Evolutionary conservation across 2,797 vertebrate species (phyloP).

Genomic region (Poliocrania exsul): DNA sequence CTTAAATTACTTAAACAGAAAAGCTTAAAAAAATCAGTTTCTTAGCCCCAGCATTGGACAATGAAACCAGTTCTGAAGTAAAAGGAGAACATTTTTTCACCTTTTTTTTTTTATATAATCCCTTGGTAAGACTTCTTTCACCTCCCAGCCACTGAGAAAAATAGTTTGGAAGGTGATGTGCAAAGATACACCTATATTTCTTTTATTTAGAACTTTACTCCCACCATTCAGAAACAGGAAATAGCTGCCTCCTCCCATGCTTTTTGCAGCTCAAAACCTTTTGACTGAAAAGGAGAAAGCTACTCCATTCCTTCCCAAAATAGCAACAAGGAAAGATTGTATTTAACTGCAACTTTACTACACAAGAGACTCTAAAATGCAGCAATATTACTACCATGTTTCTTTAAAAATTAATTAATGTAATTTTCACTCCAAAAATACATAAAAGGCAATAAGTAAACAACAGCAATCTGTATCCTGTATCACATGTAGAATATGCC

Average conservation of each 20-base stretch:
- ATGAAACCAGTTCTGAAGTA: not conserved
- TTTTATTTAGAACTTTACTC: not conserved
- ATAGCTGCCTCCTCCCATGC: not conserved
- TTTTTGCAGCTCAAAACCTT: not conserved
- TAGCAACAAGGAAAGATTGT: not conserved
- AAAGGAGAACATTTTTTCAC: not conserved
- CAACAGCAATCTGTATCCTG: not conserved
- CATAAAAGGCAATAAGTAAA: not conserved
- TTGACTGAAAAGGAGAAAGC: not conserved
- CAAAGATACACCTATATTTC: not conserved
- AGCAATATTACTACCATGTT: not conserved
- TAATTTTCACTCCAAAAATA: not conserved
- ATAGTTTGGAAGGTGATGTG: not conserved
- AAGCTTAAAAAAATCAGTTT: not conserved
- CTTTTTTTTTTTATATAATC: not conserved
- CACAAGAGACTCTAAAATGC: not conserved
- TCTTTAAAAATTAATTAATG: not conserved
- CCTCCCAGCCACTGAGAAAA: not conserved
- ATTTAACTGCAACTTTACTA: not conserved
- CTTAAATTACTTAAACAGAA: not conserved
- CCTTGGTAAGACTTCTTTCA: not conserved
- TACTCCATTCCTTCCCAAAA: not conserved
- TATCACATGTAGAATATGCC: not conserved
- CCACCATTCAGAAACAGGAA: not conserved
- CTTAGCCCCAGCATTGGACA: not conserved